phyloP scores from a whole-genome alignment of 2,888 invertebrate genomes.

The Creontiades dilutus region DNA sequence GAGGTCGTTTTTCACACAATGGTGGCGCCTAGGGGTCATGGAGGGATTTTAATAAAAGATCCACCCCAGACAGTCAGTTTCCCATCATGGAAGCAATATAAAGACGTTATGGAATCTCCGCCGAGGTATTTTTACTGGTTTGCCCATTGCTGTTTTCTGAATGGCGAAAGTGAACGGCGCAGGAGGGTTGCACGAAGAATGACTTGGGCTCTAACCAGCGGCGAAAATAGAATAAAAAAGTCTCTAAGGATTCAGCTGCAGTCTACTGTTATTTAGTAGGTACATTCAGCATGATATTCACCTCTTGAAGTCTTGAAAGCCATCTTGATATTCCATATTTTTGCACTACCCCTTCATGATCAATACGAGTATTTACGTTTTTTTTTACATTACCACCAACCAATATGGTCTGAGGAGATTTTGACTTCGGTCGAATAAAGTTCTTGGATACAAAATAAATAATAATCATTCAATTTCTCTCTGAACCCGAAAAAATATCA shows the following conservation, averaged over 20 bases:
- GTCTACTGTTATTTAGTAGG: background rate
- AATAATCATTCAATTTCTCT: too few relatives aligned
- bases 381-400: too few relatives aligned
- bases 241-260: conserved; percentile 9
- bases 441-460: too few relatives aligned
- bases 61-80: conserved; percentile 58
- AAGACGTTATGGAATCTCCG: conserved; percentile 63
- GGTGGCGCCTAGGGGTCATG: conserved; percentile 27
- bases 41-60: conserved; percentile 60
- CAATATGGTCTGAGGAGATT: too few relatives aligned
- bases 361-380: too few relatives aligned
- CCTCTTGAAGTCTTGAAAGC: background rate
- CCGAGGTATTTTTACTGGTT: conserved; percentile 53
- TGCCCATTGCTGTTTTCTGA: conserved; percentile 34
- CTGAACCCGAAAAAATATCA: too few relatives aligned
- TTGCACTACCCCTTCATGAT: too few relatives aligned
- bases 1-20: conserved; percentile 1
- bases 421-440: too few relatives aligned
- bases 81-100: conserved; percentile 57
- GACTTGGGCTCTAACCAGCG: background rate
- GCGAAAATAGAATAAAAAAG: background rate
- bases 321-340: background rate
- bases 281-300: background rate
- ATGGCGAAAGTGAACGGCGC: background rate
- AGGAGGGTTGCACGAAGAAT: background rate